These are phyloP conservation scores for Noctuana brunneofusca DNA, from an alignment of 2,888 invertebrate genomes.

Conservation along the genomic window DNA sequence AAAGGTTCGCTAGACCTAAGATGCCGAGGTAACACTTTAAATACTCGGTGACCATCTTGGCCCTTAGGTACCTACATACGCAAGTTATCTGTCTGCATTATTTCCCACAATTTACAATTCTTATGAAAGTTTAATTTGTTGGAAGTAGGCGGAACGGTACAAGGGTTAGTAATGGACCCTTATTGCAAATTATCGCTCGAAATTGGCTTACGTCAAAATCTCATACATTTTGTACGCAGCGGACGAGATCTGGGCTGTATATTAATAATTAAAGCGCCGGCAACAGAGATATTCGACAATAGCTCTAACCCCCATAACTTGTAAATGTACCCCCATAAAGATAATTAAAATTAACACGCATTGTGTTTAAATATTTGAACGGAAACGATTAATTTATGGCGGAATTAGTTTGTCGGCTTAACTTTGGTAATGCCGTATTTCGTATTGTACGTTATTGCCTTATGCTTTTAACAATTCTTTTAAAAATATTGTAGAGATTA, in stretches of 20 bases:
- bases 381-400: conserved; percentile 45
- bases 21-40: too few species aligned
- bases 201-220: conserved; percentile 14
- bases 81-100: too few species aligned
- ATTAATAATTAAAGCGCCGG: conserved; percentile 34
- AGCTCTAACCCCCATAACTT: conserved; percentile 40
- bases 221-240: conserved; percentile 13
- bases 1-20: too few species aligned
- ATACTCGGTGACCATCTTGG: too few species aligned
- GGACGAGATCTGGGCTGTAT: conserved; percentile 13
- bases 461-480: too few species aligned
- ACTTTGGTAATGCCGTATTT: not conserved
- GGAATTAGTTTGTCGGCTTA: conserved; percentile 20
- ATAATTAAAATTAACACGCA: conserved; percentile 43
- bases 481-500: too few species aligned
- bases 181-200: conserved; percentile 24
- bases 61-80: too few species aligned
- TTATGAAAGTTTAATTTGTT: conserved; percentile 17
- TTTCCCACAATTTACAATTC: not conserved
- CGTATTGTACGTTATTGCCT: not conserved
- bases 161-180: conserved; percentile 17
- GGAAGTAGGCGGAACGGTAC: not conserved
- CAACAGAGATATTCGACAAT: conserved; percentile 31
- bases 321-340: conserved; percentile 40
- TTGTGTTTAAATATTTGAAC: conserved; percentile 39